Evolutionary conservation across 1,140 invertebrate genomes (phyloP).

Genomic region (Dinoponera quadriceps): DNA sequence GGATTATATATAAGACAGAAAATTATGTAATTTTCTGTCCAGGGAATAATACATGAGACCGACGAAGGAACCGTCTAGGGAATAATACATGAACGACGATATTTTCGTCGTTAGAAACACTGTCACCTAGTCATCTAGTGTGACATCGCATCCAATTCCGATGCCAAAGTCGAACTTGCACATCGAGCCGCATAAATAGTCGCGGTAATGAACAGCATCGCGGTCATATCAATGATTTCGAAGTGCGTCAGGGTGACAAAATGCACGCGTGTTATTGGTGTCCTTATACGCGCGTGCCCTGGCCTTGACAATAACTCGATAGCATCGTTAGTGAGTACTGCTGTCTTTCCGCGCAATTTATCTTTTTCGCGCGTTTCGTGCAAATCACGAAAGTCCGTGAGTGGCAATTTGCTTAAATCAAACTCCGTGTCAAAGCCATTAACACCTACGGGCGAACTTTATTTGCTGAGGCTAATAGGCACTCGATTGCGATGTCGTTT

Average conservation of each 20-base stretch:
- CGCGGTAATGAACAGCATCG: slow-evolving; percentile 36
- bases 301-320: slow-evolving; percentile 72
- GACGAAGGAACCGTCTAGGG: no score
- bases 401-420: slow-evolving; percentile 76
- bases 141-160: not conserved
- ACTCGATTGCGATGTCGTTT: slow-evolving; percentile 66
- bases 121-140: not conserved
- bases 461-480: slow-evolving; percentile 71
- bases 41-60: no score
- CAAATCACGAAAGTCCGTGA: slow-evolving; percentile 73
- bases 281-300: slow-evolving; percentile 64
- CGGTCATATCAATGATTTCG: slow-evolving; percentile 72
- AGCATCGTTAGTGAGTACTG: slow-evolving; percentile 44
- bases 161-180: not conserved
- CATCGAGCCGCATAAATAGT: slow-evolving; percentile 21
- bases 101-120: not conserved
- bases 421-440: slow-evolving; percentile 72
- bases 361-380: slow-evolving; percentile 74
- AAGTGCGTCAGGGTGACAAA: slow-evolving; percentile 74
- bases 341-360: slow-evolving; percentile 74
- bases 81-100: no score
- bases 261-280: slow-evolving; percentile 62
- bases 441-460: slow-evolving; percentile 53
- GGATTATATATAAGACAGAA: no score
- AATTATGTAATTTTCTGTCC: no score